phyloP scores from a whole-genome alignment of 2,113 vertebrate genomes.

The Rhizomys pruinosus region DNA sequence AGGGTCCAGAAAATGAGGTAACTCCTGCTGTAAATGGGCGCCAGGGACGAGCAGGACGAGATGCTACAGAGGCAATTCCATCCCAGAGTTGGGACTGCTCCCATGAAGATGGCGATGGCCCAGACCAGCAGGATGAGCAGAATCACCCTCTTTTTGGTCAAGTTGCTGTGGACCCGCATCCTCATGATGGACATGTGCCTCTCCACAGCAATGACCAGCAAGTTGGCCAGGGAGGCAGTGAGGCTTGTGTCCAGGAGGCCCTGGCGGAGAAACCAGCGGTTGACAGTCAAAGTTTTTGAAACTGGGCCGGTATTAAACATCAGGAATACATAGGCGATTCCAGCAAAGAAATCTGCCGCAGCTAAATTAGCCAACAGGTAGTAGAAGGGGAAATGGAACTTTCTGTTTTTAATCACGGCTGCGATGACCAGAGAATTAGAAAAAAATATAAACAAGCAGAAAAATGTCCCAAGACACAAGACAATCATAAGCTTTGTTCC shows the following conservation, averaged over 20 bases:
- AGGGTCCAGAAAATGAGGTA: constrained; percentile 97
- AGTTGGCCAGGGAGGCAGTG: constrained; percentile 94
- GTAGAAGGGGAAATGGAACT: constrained; percentile 98
- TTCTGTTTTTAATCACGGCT: constrained; percentile 95
- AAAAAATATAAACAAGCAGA: constrained; percentile 96
- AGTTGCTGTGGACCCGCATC: constrained; percentile 96
- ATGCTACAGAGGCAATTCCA: constrained; percentile 98
- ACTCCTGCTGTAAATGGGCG: constrained; percentile 96
- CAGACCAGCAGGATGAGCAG: constrained; percentile 94
- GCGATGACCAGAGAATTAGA: constrained; percentile 96
- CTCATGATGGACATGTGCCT: constrained; percentile 95
- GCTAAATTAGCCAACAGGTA: constrained; percentile 97
- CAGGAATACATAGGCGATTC: constrained; percentile 96
- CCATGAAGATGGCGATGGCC: constrained; percentile 96
- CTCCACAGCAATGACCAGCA: constrained; percentile 96
- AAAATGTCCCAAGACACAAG: constrained; percentile 92
- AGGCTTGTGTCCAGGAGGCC: constrained; percentile 95
- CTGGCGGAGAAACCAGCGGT: constrained; percentile 95
- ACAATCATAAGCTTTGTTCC: constrained; percentile 89
- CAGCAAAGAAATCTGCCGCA: constrained; percentile 96
- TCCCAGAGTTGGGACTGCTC: constrained; percentile 94
- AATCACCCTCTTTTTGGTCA: constrained; percentile 95
- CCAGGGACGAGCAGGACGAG: constrained; percentile 91
- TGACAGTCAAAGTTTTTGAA: constrained; percentile 91
- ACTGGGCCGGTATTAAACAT: constrained; percentile 96